Conservation (phyloP, 2,888 invertebrate species). For the Cryptus viduatorius region DNA sequence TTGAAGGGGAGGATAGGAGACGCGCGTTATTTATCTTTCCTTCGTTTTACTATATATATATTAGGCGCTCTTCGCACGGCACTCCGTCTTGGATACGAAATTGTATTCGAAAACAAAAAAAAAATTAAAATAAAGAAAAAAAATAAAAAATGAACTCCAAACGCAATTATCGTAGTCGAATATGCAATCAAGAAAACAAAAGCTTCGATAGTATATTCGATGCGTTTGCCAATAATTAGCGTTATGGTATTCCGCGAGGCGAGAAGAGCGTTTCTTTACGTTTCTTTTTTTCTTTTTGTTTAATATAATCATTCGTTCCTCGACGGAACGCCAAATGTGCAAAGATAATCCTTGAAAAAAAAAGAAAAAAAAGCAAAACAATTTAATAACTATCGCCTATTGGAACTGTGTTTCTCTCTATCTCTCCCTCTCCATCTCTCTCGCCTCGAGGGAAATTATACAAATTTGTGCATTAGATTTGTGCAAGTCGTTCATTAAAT, state of each 20-base stretch:
- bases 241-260: conserved; percentile 8
- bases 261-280: not conserved
- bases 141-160: not conserved
- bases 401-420: conserved; percentile 41
- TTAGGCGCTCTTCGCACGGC: conserved; percentile 28
- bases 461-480: conserved; percentile 80
- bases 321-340: conserved; percentile 13
- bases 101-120: not conserved
- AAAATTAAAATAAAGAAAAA: not conserved
- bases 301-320: conserved; percentile 13
- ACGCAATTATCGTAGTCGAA: conserved; percentile 19
- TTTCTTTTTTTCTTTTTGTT: not conserved
- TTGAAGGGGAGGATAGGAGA: conserved; percentile 35
- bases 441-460: conserved; percentile 66
- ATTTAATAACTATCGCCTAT: not conserved
- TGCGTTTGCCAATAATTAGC: conserved; percentile 14
- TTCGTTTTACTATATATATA: conserved; percentile 14
- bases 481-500: conserved; percentile 79
- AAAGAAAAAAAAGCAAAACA: not conserved
- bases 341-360: conserved; percentile 1
- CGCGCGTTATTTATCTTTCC: conserved; percentile 10
- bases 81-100: conserved; percentile 43
- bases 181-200: conserved; percentile 11
- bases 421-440: conserved; percentile 45
- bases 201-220: conserved; percentile 9